Evolutionary conservation across 2,888 invertebrate genomes (phyloP), one percentile per base, ranked within the genome.

Genomic region (Belgica antarctica): DNA sequence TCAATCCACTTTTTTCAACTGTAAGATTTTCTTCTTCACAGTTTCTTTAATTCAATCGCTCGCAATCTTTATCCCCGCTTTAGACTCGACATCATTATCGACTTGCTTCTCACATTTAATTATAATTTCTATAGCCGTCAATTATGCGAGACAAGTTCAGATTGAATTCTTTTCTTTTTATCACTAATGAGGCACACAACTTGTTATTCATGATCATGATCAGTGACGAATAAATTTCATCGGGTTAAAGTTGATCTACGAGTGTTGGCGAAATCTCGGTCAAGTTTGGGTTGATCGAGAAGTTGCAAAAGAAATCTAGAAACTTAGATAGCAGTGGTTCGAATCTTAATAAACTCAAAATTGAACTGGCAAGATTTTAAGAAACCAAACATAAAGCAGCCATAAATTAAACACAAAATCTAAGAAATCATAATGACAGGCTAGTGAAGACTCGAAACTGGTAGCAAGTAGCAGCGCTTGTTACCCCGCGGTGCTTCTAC

Each of bases 81-180:
- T 22, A 17, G 22, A 52, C 17, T 52, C 52, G 15, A 17, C 22
- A 52, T 52, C 52, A 52, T 52, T 52, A 52, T 10, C 52, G 22
- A 52, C 52, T 52, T 22, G 22, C 41, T 41, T 41, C 15, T 41
- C 15, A n/a, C n/a, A 31, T 31, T 31, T 31, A 31, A 31, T 31
- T 31, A 31, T 31, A 31, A 31, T 31, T 31, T 4, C 15, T 41
- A n/a, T 12, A 41, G 52, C 52, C 17, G 52, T 52, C 52, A 52
- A 52, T 52, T 52, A 52, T 10, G 17, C 52, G 17, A 52, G 52
- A 52, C 52, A 52, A 19, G 52, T 52, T 22, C 19, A 52, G 52
- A 52, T 52, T 17, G 52, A 52, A 19, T 12, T 52, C 22, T 22
- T 7, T 52, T n/a, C n/a, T n/a, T n/a, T n/a, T n/a, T n/a, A n/a